Percentiles rank a stretch among this genome's conserved stretches.
Conservation (phyloP, 2,797 vertebrate species). For the Simalia tracyae region DNA sequence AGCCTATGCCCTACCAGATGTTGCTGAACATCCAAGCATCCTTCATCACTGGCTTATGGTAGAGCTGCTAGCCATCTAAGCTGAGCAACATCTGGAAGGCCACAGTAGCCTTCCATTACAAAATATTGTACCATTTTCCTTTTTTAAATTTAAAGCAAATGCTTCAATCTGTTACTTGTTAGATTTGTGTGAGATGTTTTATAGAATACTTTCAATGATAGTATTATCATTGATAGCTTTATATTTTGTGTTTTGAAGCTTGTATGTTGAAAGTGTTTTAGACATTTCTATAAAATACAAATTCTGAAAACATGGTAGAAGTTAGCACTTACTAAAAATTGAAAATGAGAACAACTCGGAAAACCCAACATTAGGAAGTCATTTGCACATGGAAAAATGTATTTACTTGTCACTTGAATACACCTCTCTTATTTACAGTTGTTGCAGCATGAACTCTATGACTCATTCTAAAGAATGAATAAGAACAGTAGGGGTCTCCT, state of each 20-base stretch:
- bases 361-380: not conserved
- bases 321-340: not conserved
- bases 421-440: constrained; percentile 3
- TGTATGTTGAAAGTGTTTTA: not conserved
- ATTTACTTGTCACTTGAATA: constrained; percentile 20
- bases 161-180: not conserved
- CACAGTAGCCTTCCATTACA: not conserved
- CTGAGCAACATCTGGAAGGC: not conserved
- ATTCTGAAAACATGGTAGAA: not conserved
- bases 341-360: not conserved
- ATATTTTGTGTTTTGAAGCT: not conserved
- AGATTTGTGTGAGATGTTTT: not conserved
- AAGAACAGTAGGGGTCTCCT: not conserved
- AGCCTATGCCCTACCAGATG: not conserved
- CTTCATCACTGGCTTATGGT: not conserved
- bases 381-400: not conserved
- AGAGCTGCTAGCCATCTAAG: not conserved
- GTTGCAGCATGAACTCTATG: constrained; percentile 7
- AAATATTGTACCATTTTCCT: not conserved
- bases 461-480: constrained; percentile 1
- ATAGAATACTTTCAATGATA: not conserved
- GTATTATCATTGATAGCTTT: not conserved
- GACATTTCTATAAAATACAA: not conserved
- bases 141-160: not conserved
- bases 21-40: not conserved